Base-by-base conservation (phyloP, 2,113 vertebrate genomes). In the Ceyx cyanopectus region DNA sequence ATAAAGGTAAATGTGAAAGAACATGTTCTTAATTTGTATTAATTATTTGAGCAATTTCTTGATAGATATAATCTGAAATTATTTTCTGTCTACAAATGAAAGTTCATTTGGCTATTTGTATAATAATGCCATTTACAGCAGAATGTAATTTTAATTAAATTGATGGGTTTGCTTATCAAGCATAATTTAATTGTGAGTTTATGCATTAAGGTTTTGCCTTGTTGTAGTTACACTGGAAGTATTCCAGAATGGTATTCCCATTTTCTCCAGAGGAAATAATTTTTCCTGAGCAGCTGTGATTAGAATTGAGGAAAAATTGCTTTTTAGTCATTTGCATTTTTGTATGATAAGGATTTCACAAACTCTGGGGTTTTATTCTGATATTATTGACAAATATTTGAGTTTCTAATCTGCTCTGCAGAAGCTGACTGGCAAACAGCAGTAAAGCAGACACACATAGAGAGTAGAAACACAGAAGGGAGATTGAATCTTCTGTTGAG, bases 1-100 rank as follows among this genome's bases (percentile, higher is more conserved):
- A 98, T 95, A 99, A 99, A 98, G 99, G 99, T 99, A 95, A 91
- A 57, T 65, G 43, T 32, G 21, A 67, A 45, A 73, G 14, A 24
- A 10, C 2, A 1, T 76, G 5, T 62, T 84, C 65, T 68, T 68
- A 75, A 45, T 86, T 75, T 9, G 12, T 58, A 9, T 53, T 82
- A 56, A 41, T 45, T 79, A 3, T 41, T 87, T 48, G 46, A 73
- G 30, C 40, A 81, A 32, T 88, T 89, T 70, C 8, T 66, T 72
- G 53, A 67, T 40, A 48, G 2, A 65, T 67, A 63, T 74, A 27
- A 63, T 61, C 77, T 43, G 13, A 9, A 30, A 24, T 87, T 58
- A 58, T 69, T 51, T 51, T 8, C 15, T 60, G 5, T 82, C 46
- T 82, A 22, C 26, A 12, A 67, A 45, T 46, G 30, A 57, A 78